Evolutionary conservation across 1,140 invertebrate genomes (phyloP).

Genomic region (Philopotamus ludificatus): DNA sequence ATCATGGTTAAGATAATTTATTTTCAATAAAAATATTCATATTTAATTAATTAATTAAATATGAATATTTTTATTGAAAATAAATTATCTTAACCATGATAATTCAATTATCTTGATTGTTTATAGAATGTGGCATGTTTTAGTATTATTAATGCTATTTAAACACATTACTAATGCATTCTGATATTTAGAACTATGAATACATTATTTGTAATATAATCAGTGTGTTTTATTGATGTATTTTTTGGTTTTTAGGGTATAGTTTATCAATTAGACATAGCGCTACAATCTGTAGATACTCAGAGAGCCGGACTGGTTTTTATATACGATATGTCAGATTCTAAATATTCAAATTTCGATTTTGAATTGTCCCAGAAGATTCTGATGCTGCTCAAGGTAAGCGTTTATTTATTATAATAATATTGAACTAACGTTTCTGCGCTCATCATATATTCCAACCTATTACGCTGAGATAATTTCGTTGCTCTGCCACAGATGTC

Average conservation of each 20-base stretch:
- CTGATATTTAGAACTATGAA: neutral
- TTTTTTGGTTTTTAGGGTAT: constrained; percentile 67
- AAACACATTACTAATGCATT: neutral
- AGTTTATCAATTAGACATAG: constrained; percentile 93
- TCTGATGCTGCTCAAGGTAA: constrained; percentile 93
- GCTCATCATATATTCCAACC: neutral
- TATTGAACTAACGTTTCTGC: too few species aligned
- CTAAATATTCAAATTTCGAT: constrained; percentile 97
- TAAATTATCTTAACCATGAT: too few species aligned
- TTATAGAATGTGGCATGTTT: too few species aligned
- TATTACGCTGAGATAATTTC: neutral
- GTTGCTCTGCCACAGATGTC: neutral
- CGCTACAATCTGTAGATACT: constrained; percentile 86
- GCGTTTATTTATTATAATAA: constrained; percentile 43
- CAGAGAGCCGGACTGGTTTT: constrained; percentile 94
- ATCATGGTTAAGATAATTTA: too few species aligned
- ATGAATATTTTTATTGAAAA: too few species aligned
- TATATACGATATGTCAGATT: constrained; percentile 98
- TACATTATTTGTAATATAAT: neutral
- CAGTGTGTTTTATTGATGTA: too few species aligned
- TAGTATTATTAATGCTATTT: too few species aligned
- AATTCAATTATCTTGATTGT: too few species aligned
- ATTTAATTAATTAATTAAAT: too few species aligned
- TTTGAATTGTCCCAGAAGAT: constrained; percentile 98
- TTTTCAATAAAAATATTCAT: too few species aligned